Evolutionary conservation across 1,140 invertebrate genomes (phyloP), one percentile per base, ranked within the genome.

Genomic region (fruit fly (Drosophila melanogaster)): DNA sequence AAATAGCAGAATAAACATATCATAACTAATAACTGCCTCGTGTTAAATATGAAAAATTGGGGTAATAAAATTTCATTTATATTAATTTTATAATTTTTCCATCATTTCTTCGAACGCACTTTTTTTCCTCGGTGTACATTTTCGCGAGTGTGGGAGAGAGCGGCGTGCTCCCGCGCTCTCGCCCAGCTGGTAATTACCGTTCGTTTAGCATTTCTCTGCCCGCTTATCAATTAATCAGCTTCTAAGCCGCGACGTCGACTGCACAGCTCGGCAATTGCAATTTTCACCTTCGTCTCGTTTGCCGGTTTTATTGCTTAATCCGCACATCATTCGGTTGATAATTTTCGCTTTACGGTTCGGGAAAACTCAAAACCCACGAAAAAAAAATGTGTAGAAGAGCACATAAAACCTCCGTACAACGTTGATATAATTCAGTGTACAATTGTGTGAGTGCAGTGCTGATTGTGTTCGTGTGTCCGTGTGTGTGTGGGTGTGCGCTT

Each of bases 181-280:
- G 17, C 60, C 37, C 59, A 43, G 46, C 37, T 50, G 59, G 8
- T 62, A 50, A 46, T 83, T 77, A 61, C 57, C 62, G 49, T 60
- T 83, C 57, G 51, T 66, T 79, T 73, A 60, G 64, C 59, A 49
- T 47, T 73, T 74, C 53, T 64, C 55, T 40, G 75, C 69, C 67
- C 43, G 56, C 54, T 67, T 87, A 76, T 87, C 70, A 85, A 80
- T 85, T 85, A 86, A 80, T 77, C 77, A 51, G 66, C 58, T 57
- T 59, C 61, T 57, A 56, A 54, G 46, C 56, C 50, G 43, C 53
- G 26, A 37, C 40, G 67, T 26, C 17, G 24, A 24, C 41, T 10
- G 15, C 12, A 17, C 57, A 19, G 65, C 54, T 60, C 60, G 60
- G 54, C 24, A 44, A 78, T 46, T 85, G 81, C 81, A 76, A 54